Evolutionary conservation across 2,888 invertebrate species (phyloP).

Genomic region (Scrobipalpa costella): DNA sequence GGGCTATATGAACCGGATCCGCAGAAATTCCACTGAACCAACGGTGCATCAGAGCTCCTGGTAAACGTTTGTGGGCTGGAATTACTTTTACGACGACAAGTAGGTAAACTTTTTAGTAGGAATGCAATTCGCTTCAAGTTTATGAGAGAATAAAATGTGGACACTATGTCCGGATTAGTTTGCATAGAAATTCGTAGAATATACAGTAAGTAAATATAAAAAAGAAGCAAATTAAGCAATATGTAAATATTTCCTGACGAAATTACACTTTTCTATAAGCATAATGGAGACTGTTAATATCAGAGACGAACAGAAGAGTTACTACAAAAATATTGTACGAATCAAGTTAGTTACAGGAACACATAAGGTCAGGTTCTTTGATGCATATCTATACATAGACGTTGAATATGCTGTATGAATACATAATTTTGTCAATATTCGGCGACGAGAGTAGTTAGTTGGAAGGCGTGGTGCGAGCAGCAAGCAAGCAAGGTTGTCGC

Average conservation of each 20-base stretch:
- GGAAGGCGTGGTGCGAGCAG: slow-evolving; percentile 22
- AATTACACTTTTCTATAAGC: no score
- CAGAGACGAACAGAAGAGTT: no score
- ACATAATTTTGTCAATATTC: not conserved
- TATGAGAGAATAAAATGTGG: no score
- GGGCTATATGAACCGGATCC: slow-evolving; percentile 50
- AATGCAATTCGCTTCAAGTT: not conserved
- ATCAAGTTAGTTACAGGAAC: not conserved
- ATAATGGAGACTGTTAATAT: no score
- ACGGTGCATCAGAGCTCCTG: slow-evolving; percentile 46
- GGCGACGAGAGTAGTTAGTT: slow-evolving; percentile 1
- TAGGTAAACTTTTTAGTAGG: not conserved
- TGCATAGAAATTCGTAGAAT: no score
- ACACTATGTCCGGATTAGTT: no score
- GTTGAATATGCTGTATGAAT: not conserved
- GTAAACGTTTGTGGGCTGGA: slow-evolving; percentile 20
- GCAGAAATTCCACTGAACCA: slow-evolving; percentile 52
- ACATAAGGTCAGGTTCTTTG: not conserved
- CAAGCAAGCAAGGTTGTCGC: slow-evolving; percentile 70
- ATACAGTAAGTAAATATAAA: no score
- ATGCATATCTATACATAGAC: not conserved
- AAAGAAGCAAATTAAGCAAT: no score
- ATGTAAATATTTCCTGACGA: no score
- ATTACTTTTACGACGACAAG: not conserved
- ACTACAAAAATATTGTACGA: no score